These are phyloP conservation scores for Panthera tigris DNA, from an alignment of 2,113 vertebrate species.

Conservation along the genomic window DNA sequence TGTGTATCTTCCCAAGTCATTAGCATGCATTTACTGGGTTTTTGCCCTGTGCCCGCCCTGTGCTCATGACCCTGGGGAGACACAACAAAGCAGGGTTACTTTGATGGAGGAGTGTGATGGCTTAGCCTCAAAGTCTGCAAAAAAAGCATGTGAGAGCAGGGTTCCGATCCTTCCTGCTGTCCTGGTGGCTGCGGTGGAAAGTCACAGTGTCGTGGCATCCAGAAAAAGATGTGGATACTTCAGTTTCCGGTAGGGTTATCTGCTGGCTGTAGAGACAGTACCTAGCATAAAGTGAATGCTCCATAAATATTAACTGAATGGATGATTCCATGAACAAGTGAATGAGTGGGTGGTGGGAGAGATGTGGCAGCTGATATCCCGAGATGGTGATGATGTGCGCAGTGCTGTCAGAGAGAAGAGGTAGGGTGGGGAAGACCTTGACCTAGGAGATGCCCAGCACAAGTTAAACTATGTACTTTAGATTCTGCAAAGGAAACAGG, in stretches of 20 bases:
- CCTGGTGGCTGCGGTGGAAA: neutral
- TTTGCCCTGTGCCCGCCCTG: neutral
- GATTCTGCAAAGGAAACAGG: neutral
- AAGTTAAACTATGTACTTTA: neutral
- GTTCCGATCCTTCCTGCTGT: neutral
- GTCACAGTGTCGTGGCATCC: neutral
- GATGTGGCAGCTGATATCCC: neutral
- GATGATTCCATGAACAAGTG: neutral
- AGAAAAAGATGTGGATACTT: neutral
- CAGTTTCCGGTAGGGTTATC: neutral
- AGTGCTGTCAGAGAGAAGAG: neutral
- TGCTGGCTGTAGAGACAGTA: neutral
- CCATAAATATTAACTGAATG: neutral
- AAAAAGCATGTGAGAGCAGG: neutral
- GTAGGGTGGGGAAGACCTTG: neutral
- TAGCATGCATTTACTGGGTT: neutral
- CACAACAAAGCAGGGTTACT: neutral
- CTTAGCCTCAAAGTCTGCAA: neutral
- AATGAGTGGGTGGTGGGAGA: neutral
- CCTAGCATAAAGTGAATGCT: neutral
- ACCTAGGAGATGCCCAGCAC: neutral
- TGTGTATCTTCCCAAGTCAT: constrained; percentile 27
- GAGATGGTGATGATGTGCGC: neutral
- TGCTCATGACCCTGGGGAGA: neutral
- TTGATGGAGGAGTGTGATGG: neutral